phyloP scores from a whole-genome alignment of 2,797 vertebrate genomes.

The Heterohyrax brucei region DNA sequence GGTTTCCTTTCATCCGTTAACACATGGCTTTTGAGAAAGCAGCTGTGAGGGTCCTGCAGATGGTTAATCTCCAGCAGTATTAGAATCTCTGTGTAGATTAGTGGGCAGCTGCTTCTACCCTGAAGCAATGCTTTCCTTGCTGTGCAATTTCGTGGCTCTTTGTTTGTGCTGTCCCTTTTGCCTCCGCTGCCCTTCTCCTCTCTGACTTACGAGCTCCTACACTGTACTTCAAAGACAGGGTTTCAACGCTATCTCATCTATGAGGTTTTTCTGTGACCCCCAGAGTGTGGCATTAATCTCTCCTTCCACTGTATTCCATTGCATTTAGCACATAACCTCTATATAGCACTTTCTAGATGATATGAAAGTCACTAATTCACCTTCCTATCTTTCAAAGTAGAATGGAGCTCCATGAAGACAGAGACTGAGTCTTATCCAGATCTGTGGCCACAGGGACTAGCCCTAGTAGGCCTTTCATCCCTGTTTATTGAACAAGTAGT shows the following conservation, averaged over 20 bases:
- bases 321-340: not conserved
- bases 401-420: not conserved
- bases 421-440: not conserved
- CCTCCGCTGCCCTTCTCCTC: not conserved
- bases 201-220: not conserved
- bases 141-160: slow-evolving; percentile 38
- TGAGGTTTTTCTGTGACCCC: slow-evolving; percentile 29
- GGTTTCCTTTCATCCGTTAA: slow-evolving; percentile 6
- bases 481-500: not conserved
- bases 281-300: not conserved
- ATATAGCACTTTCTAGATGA: not conserved
- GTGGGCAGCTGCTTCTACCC: slow-evolving; percentile 70
- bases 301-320: not conserved
- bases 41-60: slow-evolving; percentile 73
- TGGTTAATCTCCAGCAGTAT: slow-evolving; percentile 69
- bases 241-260: not conserved
- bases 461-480: not conserved
- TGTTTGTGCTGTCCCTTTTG: not conserved
- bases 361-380: not conserved
- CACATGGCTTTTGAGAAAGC: slow-evolving; percentile 7
- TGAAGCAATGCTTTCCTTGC: slow-evolving; percentile 33
- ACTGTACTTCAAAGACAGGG: not conserved
- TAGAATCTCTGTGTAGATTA: slow-evolving; percentile 65
- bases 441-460: not conserved
- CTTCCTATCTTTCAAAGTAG: slow-evolving; percentile 20